These are phyloP conservation scores for Phaethon lepturus DNA, from an alignment of 2,113 vertebrate species.

Conservation along the genomic window DNA sequence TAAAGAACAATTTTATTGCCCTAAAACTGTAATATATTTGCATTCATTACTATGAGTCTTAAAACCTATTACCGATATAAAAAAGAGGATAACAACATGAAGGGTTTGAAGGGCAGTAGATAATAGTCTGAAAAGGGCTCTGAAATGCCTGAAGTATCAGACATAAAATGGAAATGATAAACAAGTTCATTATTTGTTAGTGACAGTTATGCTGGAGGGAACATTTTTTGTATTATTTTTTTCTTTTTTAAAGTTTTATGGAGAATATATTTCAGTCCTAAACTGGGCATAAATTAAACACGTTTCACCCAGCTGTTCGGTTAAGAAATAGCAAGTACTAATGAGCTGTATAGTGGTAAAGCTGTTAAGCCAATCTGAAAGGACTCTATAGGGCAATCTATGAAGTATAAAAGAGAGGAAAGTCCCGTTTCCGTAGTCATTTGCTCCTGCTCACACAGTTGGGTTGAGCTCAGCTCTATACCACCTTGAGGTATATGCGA, in stretches of 20 bases:
- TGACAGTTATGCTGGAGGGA: background rate
- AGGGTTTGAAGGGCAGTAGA: constrained; percentile 62
- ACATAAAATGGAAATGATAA: constrained; percentile 54
- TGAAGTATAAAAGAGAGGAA: constrained; percentile 8
- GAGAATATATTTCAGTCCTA: constrained; percentile 35
- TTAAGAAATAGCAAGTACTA: constrained; percentile 59
- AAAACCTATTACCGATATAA: constrained; percentile 65
- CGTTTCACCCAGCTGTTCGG: constrained; percentile 8
- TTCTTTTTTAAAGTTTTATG: constrained; percentile 51
- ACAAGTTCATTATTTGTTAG: constrained; percentile 52
- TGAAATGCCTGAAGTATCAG: constrained; percentile 52
- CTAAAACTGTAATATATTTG: constrained; percentile 68
- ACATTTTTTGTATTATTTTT: constrained; percentile 36
- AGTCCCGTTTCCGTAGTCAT: background rate
- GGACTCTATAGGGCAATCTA: constrained; percentile 20
- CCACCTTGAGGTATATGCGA: background rate
- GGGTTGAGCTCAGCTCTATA: background rate
- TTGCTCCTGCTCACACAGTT: background rate
- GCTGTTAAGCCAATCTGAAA: constrained; percentile 34
- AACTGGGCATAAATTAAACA: constrained; percentile 50
- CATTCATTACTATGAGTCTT: constrained; percentile 69
- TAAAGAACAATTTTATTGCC: constrained; percentile 62
- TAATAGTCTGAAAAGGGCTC: constrained; percentile 41
- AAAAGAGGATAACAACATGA: constrained; percentile 61
- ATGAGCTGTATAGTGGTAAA: constrained; percentile 50